Evolutionary conservation across 1,140 invertebrate species (phyloP).

Genomic region (Ganaspis sp.): DNA sequence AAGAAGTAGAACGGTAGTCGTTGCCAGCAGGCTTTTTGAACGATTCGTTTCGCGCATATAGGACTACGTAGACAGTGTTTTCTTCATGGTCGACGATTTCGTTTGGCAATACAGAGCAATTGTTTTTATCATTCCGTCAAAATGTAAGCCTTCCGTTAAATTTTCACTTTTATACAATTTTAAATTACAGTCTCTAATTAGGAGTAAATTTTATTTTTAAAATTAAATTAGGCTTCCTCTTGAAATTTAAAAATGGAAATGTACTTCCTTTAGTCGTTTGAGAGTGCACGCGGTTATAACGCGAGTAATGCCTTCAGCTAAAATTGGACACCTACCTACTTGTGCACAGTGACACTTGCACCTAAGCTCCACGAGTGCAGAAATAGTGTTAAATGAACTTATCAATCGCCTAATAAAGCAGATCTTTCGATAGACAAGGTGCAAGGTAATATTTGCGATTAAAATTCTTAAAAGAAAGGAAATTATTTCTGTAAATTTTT

Average conservation of each 20-base stretch:
- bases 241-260: background rate
- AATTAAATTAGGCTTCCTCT: background rate
- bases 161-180: too few species aligned
- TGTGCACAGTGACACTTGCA: background rate
- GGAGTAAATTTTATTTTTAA: background rate
- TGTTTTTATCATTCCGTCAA: background rate
- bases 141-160: background rate
- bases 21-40: background rate
- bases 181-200: too few species aligned
- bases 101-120: background rate
- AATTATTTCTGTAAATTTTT: background rate
- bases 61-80: background rate
- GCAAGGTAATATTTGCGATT: slow-evolving; percentile 1
- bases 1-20: slow-evolving; percentile 8
- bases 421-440: background rate
- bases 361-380: slow-evolving; percentile 11
- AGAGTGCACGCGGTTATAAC: background rate
- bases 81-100: slow-evolving; percentile 9
- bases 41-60: too few species aligned
- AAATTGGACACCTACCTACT: slow-evolving; percentile 13
- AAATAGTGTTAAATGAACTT: slow-evolving; percentile 6
- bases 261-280: background rate
- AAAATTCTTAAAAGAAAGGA: background rate
- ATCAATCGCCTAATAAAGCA: slow-evolving; percentile 7
- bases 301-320: background rate